Conservation (phyloP, 2,888 invertebrate genomes). For the Volucella zonaria region DNA sequence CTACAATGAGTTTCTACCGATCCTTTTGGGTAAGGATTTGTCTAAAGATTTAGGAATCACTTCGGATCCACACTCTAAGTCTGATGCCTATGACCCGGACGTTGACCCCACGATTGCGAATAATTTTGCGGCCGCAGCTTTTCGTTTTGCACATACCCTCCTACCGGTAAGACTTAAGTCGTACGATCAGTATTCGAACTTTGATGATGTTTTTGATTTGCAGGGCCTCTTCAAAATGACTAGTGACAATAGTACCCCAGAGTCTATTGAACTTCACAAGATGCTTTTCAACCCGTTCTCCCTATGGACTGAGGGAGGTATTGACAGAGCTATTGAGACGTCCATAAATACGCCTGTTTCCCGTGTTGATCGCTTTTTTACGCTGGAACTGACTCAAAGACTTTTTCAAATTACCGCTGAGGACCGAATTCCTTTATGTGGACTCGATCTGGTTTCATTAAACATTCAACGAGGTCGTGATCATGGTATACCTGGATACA, state of each 20-base stretch:
- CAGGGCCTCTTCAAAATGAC: conserved; percentile 89
- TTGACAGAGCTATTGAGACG: conserved; percentile 86
- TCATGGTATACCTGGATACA: conserved; percentile 92
- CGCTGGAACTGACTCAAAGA: conserved; percentile 81
- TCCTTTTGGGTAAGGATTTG: conserved; percentile 84
- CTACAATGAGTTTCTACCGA: conserved; percentile 91
- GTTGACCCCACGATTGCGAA: conserved; percentile 92
- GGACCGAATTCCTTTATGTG: conserved; percentile 84
- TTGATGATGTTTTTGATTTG: conserved; percentile 25
- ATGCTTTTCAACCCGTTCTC: conserved; percentile 92
- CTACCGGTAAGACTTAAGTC: conserved; percentile 85
- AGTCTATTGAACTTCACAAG: conserved; percentile 89
- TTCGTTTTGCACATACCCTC: conserved; percentile 94
- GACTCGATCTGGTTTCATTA: conserved; percentile 92
- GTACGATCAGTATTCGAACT: background rate
- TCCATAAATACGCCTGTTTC: conserved; percentile 87
- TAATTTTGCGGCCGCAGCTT: conserved; percentile 92
- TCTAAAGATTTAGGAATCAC: conserved; percentile 78
- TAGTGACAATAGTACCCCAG: conserved; percentile 84
- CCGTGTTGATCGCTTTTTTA: conserved; percentile 82
- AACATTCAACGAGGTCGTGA: conserved; percentile 95
- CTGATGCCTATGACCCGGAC: conserved; percentile 85
- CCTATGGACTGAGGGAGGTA: conserved; percentile 85
- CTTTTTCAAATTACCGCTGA: conserved; percentile 79
- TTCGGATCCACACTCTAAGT: conserved; percentile 74